Percentiles rank a stretch among this genome's conserved stretches.
These are phyloP conservation scores for Lucilia sericata DNA, from an alignment of 1,140 invertebrate genomes.

Conservation along the genomic window DNA sequence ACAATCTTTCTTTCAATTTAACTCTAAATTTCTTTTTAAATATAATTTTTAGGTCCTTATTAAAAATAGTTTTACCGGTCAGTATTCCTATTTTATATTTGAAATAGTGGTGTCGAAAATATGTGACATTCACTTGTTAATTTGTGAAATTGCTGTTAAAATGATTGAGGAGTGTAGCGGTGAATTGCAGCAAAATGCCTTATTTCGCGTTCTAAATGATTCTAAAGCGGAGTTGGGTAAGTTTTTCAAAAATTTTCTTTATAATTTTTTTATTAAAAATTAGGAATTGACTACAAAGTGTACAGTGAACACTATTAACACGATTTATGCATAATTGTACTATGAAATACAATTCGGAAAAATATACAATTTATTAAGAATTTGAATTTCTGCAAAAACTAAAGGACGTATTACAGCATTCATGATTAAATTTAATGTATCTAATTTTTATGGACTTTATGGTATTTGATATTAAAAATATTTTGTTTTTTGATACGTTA, in stretches of 20 bases:
- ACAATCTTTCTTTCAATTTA: background rate
- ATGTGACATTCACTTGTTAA: conserved; percentile 46
- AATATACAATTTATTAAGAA: no score
- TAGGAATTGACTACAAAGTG: background rate
- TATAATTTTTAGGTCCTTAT: conserved; percentile 28
- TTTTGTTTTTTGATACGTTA: no score
- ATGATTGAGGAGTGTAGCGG: conserved; percentile 41
- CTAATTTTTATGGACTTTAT: no score
- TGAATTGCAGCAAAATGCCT: conserved; percentile 22
- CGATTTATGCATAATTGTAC: no score
- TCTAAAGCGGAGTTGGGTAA: conserved; percentile 42
- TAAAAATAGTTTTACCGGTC: conserved; percentile 24
- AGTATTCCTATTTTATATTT: conserved; percentile 33
- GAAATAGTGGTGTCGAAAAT: conserved; percentile 34
- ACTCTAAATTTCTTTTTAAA: background rate
- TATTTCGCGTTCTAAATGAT: conserved; percentile 39
- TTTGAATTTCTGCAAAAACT: no score
- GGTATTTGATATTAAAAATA: no score
- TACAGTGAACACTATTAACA: no score
- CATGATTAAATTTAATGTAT: no score
- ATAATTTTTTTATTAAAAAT: background rate
- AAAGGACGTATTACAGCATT: no score
- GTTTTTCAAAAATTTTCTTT: background rate
- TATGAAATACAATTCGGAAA: no score
- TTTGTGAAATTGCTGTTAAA: conserved; percentile 46